Percentiles rank a stretch among this genome's conserved stretches.
Conservation (phyloP, 2,888 invertebrate species). For the Stenchaetothrips biformis region DNA sequence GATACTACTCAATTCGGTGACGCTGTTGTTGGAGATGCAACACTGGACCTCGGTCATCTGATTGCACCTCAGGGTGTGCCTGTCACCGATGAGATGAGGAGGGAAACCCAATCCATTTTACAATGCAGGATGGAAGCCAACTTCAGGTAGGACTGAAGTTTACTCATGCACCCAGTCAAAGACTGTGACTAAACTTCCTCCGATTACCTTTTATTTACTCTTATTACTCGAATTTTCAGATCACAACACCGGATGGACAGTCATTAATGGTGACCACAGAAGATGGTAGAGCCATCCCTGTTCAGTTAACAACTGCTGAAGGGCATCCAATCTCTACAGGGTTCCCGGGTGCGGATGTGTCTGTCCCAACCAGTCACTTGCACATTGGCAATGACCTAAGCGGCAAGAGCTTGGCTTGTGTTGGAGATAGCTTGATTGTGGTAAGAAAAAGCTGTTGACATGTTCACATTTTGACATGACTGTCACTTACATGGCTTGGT, state of each 20-base stretch:
- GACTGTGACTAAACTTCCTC: no score
- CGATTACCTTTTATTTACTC: neutral
- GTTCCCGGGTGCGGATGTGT: neutral
- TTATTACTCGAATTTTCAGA: conserved; percentile 32
- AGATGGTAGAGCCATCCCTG: conserved; percentile 53
- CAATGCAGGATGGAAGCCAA: conserved; percentile 63
- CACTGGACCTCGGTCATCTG: neutral
- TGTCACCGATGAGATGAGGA: conserved; percentile 64
- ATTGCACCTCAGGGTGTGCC: conserved; percentile 40
- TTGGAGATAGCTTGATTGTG: neutral
- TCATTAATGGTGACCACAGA: conserved; percentile 50
- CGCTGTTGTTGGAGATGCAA: neutral
- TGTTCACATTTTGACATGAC: neutral
- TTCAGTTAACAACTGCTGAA: conserved; percentile 46
- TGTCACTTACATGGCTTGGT: neutral
- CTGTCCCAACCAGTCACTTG: neutral
- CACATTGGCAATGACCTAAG: neutral
- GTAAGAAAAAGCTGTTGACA: neutral
- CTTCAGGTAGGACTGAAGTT: conserved; percentile 47
- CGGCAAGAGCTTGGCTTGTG: neutral
- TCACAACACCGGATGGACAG: conserved; percentile 39
- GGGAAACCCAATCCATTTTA: conserved; percentile 63
- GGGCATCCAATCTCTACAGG: conserved; percentile 32
- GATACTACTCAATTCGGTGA: neutral
- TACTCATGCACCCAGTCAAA: neutral